These are phyloP conservation scores for Erebia palarica DNA, from an alignment of 2,888 invertebrate species.

Conservation along the genomic window DNA sequence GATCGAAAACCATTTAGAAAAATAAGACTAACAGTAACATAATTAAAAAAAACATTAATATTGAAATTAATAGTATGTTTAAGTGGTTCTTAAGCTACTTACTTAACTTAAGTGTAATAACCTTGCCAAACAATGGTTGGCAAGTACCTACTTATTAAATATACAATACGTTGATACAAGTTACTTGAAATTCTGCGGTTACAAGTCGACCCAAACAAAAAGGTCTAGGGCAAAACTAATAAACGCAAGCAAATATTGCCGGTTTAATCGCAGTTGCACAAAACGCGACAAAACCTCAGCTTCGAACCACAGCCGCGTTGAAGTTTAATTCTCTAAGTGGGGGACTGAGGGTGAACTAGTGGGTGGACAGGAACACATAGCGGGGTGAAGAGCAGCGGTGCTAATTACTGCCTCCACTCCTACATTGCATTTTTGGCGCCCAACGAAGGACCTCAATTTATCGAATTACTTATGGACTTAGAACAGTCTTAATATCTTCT, in stretches of 20 bases:
- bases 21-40: too few relatives aligned
- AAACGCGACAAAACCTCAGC: slow-evolving; percentile 76
- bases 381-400: slow-evolving; percentile 14
- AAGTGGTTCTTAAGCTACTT: background rate
- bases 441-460: background rate
- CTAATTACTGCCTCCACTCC: slow-evolving; percentile 13
- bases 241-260: slow-evolving; percentile 74
- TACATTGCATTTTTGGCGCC: slow-evolving; percentile 11
- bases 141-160: background rate
- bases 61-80: too few relatives aligned
- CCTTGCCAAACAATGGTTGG: background rate
- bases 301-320: slow-evolving; percentile 73
- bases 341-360: slow-evolving; percentile 17
- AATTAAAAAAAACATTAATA: too few relatives aligned
- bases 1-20: too few relatives aligned
- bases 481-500: background rate
- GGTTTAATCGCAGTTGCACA: slow-evolving; percentile 76
- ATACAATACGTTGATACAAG: slow-evolving; percentile 5
- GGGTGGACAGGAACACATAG: slow-evolving; percentile 17
- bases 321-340: slow-evolving; percentile 72
- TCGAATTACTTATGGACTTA: too few relatives aligned
- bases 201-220: slow-evolving; percentile 42
- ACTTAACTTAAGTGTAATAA: background rate
- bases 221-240: slow-evolving; percentile 65
- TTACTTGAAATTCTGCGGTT: slow-evolving; percentile 32